phyloP scores from a whole-genome alignment of 2,113 vertebrate species.

The Microcebus murinus region DNA sequence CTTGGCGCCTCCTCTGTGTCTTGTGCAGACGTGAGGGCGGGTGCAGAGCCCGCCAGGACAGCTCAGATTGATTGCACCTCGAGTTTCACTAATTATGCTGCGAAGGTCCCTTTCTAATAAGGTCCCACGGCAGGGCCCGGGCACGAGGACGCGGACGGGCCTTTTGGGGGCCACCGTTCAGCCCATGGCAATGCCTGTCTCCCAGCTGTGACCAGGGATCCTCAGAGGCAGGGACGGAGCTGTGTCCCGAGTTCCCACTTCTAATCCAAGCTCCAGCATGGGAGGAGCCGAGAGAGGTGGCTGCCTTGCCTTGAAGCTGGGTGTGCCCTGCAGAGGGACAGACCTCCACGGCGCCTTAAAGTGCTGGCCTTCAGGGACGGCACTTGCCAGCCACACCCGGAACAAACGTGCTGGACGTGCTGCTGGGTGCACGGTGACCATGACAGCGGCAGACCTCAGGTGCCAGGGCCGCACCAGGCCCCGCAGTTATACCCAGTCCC shows the following conservation, averaged over 20 bases:
- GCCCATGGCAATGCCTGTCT: not conserved
- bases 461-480: not conserved
- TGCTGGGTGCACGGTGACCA: fast-evolving
- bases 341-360: too few species aligned
- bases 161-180: not conserved
- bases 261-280: not conserved
- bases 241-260: not conserved
- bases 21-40: fast-evolving
- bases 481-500: not conserved
- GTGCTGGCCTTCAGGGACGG: not conserved
- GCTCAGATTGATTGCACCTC: fast-evolving
- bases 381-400: too few species aligned
- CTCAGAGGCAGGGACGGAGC: not conserved
- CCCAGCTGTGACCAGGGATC: not conserved
- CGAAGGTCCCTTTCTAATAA: not conserved
- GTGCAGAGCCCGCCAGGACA: not conserved
- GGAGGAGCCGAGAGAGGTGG: not conserved
- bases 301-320: not conserved
- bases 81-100: not conserved
- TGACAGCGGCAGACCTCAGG: not conserved
- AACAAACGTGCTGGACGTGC: not conserved
- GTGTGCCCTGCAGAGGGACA: not conserved
- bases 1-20: not conserved
- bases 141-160: not conserved
- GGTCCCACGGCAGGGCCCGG: fast-evolving